Percentiles rank a stretch among this genome's conserved stretches.
phyloP scores from a whole-genome alignment of 2,797 vertebrate genomes.

The Odontamblyopus lacepedii region DNA sequence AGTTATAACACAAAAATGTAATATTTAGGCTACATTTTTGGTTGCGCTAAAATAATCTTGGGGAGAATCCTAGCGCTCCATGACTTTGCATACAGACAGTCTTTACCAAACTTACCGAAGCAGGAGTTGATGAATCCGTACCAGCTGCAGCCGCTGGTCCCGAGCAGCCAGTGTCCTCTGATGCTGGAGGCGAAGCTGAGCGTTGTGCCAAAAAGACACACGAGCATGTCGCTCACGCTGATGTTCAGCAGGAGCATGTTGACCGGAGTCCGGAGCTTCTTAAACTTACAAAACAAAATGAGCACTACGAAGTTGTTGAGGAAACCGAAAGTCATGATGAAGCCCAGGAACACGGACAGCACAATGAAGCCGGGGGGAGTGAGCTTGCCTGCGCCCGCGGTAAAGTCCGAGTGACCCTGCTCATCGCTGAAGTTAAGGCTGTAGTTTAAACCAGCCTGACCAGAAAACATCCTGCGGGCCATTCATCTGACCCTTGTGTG shows the following conservation, averaged over 20 bases:
- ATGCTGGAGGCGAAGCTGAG: constrained; percentile 89
- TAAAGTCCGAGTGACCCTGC: constrained; percentile 54
- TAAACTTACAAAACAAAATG: constrained; percentile 89
- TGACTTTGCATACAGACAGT: neutral
- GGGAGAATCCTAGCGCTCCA: neutral
- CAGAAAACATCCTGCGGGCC: constrained; percentile 58
- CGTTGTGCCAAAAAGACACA: constrained; percentile 88
- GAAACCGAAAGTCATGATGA: constrained; percentile 88
- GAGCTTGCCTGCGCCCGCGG: constrained; percentile 60
- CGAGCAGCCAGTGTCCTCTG: constrained; percentile 84
- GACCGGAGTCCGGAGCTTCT: constrained; percentile 87
- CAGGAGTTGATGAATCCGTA: constrained; percentile 93
- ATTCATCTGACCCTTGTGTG: constrained; percentile 51
- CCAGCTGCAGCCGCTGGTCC: constrained; percentile 84
- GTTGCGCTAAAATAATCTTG: neutral
- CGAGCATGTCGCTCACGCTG: constrained; percentile 90
- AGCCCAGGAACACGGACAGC: constrained; percentile 85
- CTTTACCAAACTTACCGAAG: constrained; percentile 79
- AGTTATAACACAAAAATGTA: too few relatives aligned
- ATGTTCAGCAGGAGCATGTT: constrained; percentile 92
- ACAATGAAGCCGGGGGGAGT: constrained; percentile 80
- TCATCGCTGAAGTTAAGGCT: constrained; percentile 76
- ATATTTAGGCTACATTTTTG: neutral
- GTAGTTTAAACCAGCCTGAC: constrained; percentile 70
- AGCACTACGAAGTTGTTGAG: constrained; percentile 88